Percentiles rank a stretch among this genome's conserved stretches.
phyloP scores from a whole-genome alignment of 1,140 invertebrate species.

The Eurytemora carolleeae region DNA sequence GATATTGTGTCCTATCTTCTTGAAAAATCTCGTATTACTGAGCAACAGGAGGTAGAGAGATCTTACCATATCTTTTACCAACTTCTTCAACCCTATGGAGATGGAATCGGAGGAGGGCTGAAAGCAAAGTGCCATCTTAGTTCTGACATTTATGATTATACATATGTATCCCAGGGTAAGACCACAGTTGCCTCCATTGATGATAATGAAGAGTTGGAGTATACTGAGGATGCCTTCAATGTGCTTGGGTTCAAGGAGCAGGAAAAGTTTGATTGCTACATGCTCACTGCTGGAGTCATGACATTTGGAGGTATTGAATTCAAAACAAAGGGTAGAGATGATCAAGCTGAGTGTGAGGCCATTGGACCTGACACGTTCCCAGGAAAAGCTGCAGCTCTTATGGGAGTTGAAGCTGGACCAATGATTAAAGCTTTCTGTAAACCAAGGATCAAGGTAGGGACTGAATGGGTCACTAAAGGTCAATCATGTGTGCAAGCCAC shows the following conservation, averaged over 20 bases:
- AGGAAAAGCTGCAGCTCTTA: conserved; percentile 29
- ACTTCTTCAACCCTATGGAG: conserved; percentile 6
- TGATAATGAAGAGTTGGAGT: too few species aligned
- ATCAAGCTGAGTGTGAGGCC: conserved; percentile 76
- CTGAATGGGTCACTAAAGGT: conserved; percentile 95
- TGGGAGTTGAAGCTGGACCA: conserved; percentile 67
- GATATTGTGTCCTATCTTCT: too few species aligned
- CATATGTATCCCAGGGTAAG: too few species aligned
- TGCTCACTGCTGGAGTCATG: conserved; percentile 88
- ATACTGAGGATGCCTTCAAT: too few species aligned
- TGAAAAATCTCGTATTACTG: too few species aligned
- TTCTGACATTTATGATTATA: conserved; percentile 47
- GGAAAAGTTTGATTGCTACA: too few species aligned
- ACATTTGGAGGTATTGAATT: conserved; percentile 98
- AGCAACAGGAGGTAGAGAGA: too few species aligned
- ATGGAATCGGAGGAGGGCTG: conserved; percentile 39
- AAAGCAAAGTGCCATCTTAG: conserved; percentile 59
- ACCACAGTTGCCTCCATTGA: conserved; percentile 50
- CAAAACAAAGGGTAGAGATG: conserved; percentile 98
- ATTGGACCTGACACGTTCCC: too few species aligned
- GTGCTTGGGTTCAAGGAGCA: conserved; percentile 57
- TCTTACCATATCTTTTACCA: too few species aligned
- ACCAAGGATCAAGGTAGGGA: conserved; percentile 98
- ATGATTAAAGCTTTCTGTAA: too few species aligned
- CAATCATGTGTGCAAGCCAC: conserved; percentile 93